These are phyloP conservation scores for Drosophila algonquin DNA, from an alignment of 2,888 invertebrate genomes.

Conservation along the genomic window DNA sequence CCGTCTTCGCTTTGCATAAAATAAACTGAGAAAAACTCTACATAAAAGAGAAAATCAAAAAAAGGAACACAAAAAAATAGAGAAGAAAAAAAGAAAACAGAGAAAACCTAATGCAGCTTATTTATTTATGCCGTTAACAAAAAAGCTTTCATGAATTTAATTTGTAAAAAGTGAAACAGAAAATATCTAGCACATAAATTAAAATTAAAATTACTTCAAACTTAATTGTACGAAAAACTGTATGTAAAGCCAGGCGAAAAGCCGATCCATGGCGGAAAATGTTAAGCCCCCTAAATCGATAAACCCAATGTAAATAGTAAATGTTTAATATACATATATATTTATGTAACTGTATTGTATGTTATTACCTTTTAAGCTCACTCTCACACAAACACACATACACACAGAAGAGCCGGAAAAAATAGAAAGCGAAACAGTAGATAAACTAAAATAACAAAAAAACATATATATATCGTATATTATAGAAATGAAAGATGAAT, in stretches of 20 bases:
- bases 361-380: slow-evolving; percentile 70
- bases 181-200: slow-evolving; percentile 44
- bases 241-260: slow-evolving; percentile 21
- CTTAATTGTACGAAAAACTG: slow-evolving; percentile 33
- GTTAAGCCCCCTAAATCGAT: slow-evolving; percentile 43
- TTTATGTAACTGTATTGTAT: slow-evolving; percentile 68
- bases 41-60: slow-evolving; percentile 18
- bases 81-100: slow-evolving; percentile 20
- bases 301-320: slow-evolving; percentile 66
- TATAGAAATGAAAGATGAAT: slow-evolving; percentile 16
- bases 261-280: slow-evolving; percentile 27
- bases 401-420: slow-evolving; percentile 22
- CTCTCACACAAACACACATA: slow-evolving; percentile 35
- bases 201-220: slow-evolving; percentile 32
- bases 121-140: slow-evolving; percentile 69
- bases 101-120: slow-evolving; percentile 46
- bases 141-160: slow-evolving; percentile 78
- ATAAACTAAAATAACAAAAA: slow-evolving; percentile 22
- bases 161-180: slow-evolving; percentile 58
- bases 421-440: slow-evolving; percentile 16
- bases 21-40: slow-evolving; percentile 8
- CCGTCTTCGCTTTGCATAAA: slow-evolving; percentile 69
- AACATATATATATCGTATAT: slow-evolving; percentile 17
- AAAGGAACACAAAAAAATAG: slow-evolving; percentile 18
- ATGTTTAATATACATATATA: slow-evolving; percentile 55